Conservation (phyloP, 2,797 vertebrate genomes). For the Numenius phaeopus region DNA sequence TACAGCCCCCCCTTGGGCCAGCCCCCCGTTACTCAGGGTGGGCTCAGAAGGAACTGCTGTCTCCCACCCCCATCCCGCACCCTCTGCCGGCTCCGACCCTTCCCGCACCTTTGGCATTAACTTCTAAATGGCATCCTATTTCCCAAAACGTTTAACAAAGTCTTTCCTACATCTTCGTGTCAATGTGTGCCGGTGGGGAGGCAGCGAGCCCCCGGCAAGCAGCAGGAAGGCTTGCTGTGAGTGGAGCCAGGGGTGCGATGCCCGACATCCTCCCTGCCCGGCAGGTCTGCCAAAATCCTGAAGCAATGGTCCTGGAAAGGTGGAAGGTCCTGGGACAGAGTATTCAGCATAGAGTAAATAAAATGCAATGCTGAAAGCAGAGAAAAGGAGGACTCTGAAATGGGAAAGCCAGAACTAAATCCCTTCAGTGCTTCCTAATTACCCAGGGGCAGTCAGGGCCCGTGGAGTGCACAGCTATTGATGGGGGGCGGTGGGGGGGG, state of each 20-base stretch:
- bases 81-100: background rate
- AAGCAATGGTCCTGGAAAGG: background rate
- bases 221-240: background rate
- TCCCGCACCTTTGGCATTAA: background rate
- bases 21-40: no score
- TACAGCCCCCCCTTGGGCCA: background rate
- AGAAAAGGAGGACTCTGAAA: background rate
- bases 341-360: background rate
- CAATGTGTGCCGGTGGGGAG: background rate
- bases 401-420: background rate
- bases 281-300: background rate
- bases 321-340: background rate
- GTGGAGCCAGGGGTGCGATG: background rate
- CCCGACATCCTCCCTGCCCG: background rate
- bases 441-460: background rate
- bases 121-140: background rate
- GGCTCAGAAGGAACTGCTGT: background rate
- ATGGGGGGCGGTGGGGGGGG: background rate
- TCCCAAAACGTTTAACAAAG: background rate
- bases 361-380: background rate
- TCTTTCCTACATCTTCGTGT: background rate
- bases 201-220: background rate
- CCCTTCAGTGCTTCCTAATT: background rate
- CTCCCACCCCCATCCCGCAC: background rate
- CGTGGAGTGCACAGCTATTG: accelerated